Conservation (phyloP, 2,113 vertebrate species). For the Phalacrocorax aristotelis region DNA sequence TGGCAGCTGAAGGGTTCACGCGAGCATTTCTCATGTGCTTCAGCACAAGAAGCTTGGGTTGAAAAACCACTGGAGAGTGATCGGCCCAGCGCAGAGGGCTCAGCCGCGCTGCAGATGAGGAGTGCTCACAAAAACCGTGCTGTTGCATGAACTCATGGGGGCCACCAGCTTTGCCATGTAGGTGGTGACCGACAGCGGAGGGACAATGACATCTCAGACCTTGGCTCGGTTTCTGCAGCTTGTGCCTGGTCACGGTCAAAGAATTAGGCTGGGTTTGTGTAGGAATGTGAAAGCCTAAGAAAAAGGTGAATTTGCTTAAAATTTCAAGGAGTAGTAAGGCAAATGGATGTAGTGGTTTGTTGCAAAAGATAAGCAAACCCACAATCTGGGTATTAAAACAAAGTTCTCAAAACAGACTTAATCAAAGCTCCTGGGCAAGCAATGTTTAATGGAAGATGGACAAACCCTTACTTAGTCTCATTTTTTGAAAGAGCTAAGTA, state of each 20-base stretch:
- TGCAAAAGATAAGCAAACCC: not conserved
- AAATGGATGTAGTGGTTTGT: not conserved
- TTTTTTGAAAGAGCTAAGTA: not conserved
- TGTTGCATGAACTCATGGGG: not conserved
- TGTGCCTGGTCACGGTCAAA: not conserved
- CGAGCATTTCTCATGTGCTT: not conserved
- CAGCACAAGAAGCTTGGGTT: not conserved
- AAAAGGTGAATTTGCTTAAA: not conserved
- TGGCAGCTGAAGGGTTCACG: not conserved
- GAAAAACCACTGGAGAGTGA: not conserved
- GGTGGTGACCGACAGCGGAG: accelerated
- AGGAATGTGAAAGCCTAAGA: not conserved
- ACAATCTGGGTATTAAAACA: not conserved
- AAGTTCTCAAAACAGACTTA: not conserved
- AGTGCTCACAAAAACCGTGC: not conserved
- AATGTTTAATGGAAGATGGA: not conserved
- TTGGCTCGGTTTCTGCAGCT: not conserved
- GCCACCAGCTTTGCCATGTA: not conserved
- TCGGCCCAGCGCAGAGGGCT: not conserved
- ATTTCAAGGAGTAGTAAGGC: not conserved
- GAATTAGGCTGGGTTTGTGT: not conserved
- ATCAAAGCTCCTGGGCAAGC: not conserved
- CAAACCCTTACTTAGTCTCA: not conserved
- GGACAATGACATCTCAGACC: not conserved
- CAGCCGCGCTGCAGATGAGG: not conserved